Percentiles rank a stretch among this genome's conserved stretches.
These are phyloP conservation scores for Hiodon tergisus DNA, from an alignment of 2,113 vertebrate species.

Conservation along the genomic window DNA sequence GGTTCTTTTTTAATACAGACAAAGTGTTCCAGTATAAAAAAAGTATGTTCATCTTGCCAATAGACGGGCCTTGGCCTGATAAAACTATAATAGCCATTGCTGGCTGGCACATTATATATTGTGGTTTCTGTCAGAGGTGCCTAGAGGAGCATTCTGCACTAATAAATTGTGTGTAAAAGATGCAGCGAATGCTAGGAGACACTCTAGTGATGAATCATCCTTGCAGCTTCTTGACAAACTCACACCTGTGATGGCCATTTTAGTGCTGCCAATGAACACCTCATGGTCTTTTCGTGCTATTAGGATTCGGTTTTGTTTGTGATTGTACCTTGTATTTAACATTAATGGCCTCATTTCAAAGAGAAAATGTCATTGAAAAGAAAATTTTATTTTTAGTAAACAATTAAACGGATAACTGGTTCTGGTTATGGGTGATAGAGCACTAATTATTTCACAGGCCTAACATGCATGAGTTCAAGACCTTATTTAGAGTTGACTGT, in stretches of 20 bases:
- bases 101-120: slow-evolving; percentile 18
- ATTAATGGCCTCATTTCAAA: slow-evolving; percentile 2
- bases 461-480: slow-evolving; percentile 24
- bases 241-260: slow-evolving; percentile 51
- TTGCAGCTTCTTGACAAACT: slow-evolving; percentile 31
- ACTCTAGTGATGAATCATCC: slow-evolving; percentile 32
- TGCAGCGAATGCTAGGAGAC: slow-evolving; percentile 27
- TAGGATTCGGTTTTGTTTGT: slow-evolving; percentile 12
- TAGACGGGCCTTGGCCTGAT: slow-evolving; percentile 2
- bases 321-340: background rate
- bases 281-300: slow-evolving; percentile 23
- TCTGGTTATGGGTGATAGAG: slow-evolving; percentile 24
- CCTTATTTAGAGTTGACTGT: slow-evolving; percentile 41
- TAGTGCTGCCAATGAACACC: slow-evolving; percentile 31
- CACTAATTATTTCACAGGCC: slow-evolving; percentile 27
- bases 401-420: slow-evolving; percentile 29
- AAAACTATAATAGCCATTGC: slow-evolving; percentile 7
- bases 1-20: too few relatives aligned
- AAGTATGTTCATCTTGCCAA: background rate
- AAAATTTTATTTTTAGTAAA: background rate
- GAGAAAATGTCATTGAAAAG: slow-evolving; percentile 22
- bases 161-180: slow-evolving; percentile 35
- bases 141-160: slow-evolving; percentile 9
- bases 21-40: background rate
- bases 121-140: slow-evolving; percentile 16